Conservation (phyloP, 1,140 invertebrate genomes). For the Platyura marginata region DNA sequence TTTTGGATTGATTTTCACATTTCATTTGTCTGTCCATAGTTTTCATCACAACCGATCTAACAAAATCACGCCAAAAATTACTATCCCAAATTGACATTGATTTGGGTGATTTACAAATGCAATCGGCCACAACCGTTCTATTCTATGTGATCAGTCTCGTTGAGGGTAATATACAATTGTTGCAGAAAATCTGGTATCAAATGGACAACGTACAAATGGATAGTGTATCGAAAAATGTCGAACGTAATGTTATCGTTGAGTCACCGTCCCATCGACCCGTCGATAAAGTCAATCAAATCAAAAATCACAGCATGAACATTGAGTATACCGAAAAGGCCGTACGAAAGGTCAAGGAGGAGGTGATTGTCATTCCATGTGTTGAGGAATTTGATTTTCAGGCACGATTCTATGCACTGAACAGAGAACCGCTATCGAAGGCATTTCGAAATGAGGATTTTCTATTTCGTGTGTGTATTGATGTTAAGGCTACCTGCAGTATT, state of each 20-base stretch:
- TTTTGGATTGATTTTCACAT: not conserved
- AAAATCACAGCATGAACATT: slow-evolving; percentile 12
- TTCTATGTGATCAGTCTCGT: slow-evolving; percentile 19
- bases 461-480: slow-evolving; percentile 16
- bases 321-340: slow-evolving; percentile 19
- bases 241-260: not conserved
- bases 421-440: slow-evolving; percentile 12
- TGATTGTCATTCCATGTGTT: slow-evolving; percentile 12
- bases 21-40: slow-evolving; percentile 8
- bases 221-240: not conserved
- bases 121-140: slow-evolving; percentile 14
- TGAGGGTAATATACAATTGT: slow-evolving; percentile 16
- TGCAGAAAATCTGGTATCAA: slow-evolving; percentile 19
- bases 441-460: slow-evolving; percentile 22
- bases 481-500: slow-evolving; percentile 14
- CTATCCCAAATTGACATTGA: slow-evolving; percentile 19
- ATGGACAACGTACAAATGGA: slow-evolving; percentile 8
- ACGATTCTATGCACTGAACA: slow-evolving; percentile 18
- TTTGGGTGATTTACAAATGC: slow-evolving; percentile 17
- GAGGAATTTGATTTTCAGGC: slow-evolving; percentile 17
- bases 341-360: slow-evolving; percentile 18
- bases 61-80: slow-evolving; percentile 15
- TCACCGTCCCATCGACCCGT: not conserved
- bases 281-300: not conserved
- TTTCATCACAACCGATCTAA: slow-evolving; percentile 21